Evolutionary conservation across 2,113 vertebrate genomes (phyloP), one percentile per base, ranked within the genome.

Genomic region (Acanthisitta chloris): DNA sequence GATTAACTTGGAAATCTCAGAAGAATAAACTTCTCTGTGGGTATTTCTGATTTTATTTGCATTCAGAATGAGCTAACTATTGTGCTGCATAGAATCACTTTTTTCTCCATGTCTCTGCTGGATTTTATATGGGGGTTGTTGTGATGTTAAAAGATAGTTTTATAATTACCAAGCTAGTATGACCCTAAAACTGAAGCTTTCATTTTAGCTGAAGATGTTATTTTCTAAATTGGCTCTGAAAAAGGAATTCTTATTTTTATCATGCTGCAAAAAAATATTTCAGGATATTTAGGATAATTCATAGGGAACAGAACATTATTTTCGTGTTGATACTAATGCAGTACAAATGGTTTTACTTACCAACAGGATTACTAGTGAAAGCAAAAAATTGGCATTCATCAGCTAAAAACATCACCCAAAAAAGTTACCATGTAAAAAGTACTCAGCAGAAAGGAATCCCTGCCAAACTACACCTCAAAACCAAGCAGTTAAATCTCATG

Each of bases 1-100:
- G 92, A 89, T 81, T 84, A 86, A 71, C 61, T 51, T 91, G 55
- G 51, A 74, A 89, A 89, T 92, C 77, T 95, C 69, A 55, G 40
- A 94, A 91, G 64, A 95, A 78, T 83, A 65, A 86, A 84, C 46
- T 88, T 88, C n/a, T 88, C 71, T 73, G 36, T 82, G 62, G 18
- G n/a, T 74, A 58, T 83, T 92, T 84, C 43, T 81, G 31, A 42
- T 84, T 89, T 84, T 29, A 84, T 94, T 95, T 91, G 17, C 69
- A 81, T 96, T 91, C 72, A 66, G 46, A 91, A 84, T 83, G 54
- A 86, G 57, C 45, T 70, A 42, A 64, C 61, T 83, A 0, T 76
- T 0, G 0, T 65, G 19, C 55, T 77, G 20, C 7, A 6, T 23
- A 20, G 45, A 91, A 81, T 84, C 2, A 0, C 25, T 77, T 8